Base-by-base conservation (phyloP, 2,113 vertebrate species). In the Anhinga rufa region DNA sequence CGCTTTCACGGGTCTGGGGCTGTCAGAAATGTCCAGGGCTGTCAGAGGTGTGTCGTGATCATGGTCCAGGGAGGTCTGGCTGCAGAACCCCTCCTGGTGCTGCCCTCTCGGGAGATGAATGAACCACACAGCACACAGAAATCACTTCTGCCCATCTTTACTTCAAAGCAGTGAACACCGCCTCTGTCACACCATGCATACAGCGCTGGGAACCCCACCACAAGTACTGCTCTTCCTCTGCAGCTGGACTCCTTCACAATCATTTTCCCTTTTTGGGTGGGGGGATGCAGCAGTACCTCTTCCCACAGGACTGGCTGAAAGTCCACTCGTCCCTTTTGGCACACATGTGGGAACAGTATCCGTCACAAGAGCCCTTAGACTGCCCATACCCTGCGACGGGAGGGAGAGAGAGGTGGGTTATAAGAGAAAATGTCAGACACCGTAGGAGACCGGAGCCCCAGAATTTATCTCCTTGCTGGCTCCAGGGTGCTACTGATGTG, bases 281-380 rank as follows among this genome's bases (percentile, higher is more conserved):
- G 38, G 81, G 65, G 38, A 78, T 55, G 84, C 96, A 97, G 93
- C 96, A 97, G 74, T 91, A 93, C 95, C 17, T 93, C 61, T 97
- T 94, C 40, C 69, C 70, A 0, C 96, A 97, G 94, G 82, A 48
- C 2, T 32, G 55, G 74, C 12, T 91, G 77, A 61, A 79, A 19
- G 77, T 69, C 96, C 96, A 97, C 40, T 92, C 81, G 0, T 97
- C 91, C 25, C 61, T 94, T 4, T 95, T 86, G 26, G 0, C 70
- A 49, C 96, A 97, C 3, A 11, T 2, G 38, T 75, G 14, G 77
- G 89, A 36, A 12, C 96, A 97, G 84, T 95, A 91, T 1, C 96
- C 96, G 0, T 26, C 49, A 52, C 96, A 97, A 7, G 8, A 2
- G 0, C 80, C 84, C 52, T 94, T 96, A 6, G 3, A 9, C 81